These are phyloP conservation scores for Catostomus latipinnis DNA, from an alignment of 2,797 vertebrate genomes.

Conservation along the genomic window DNA sequence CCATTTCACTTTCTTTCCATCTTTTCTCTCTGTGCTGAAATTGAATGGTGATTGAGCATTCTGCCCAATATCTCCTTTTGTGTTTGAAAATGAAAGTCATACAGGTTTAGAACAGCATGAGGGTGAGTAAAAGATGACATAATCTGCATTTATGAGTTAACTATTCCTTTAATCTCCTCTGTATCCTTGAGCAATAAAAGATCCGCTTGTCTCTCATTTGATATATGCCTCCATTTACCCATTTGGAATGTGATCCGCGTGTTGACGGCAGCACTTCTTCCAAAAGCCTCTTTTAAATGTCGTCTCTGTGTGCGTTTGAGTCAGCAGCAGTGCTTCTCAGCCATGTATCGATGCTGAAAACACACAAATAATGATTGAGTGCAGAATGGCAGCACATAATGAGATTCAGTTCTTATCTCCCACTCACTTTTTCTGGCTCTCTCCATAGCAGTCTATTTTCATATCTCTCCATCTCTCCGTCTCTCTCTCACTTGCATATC, in stretches of 20 bases:
- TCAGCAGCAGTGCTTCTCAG: conserved; percentile 16
- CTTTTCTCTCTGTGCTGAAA: too few species aligned
- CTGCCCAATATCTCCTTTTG: too few species aligned
- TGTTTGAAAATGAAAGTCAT: too few species aligned
- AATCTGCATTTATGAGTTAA: too few species aligned
- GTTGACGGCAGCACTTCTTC: not conserved
- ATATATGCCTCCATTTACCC: not conserved
- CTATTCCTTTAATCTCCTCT: too few species aligned
- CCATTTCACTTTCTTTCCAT: too few species aligned
- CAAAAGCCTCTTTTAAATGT: not conserved
- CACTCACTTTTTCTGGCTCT: conserved; percentile 30
- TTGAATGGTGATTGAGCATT: too few species aligned
- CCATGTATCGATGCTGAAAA: not conserved
- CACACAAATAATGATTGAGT: conserved; percentile 1
- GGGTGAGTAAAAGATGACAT: too few species aligned
- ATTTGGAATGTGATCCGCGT: too few species aligned
- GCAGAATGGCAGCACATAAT: not conserved
- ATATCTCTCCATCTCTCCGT: not conserved
- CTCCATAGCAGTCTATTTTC: conserved; percentile 31
- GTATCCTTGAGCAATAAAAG: too few species aligned
- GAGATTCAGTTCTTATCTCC: conserved; percentile 31
- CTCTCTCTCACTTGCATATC: conserved; percentile 25
- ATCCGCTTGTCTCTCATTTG: too few species aligned
- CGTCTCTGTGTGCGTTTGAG: not conserved
- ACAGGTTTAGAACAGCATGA: too few species aligned